A percentile compares a stretch with the other conserved stretches of the same genome.
Evolutionary conservation across 2,888 invertebrate species (phyloP).

Genomic region (Agonopterix alstromeriana): DNA sequence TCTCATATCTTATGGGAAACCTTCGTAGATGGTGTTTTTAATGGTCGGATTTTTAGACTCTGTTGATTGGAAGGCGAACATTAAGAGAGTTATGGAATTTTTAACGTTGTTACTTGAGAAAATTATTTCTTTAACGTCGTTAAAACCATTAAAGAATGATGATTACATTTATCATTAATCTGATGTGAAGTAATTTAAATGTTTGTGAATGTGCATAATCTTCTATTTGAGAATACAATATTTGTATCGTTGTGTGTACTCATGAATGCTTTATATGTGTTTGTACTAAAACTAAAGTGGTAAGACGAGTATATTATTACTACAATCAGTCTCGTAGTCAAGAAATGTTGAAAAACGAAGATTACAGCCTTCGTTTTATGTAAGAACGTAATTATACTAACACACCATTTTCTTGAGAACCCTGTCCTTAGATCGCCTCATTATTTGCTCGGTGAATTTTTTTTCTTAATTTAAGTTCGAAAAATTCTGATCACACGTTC

Average conservation of each 20-base stretch:
- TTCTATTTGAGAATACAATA: background rate
- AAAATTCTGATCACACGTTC: slow-evolving; percentile 46
- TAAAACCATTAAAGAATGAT: too few relatives aligned
- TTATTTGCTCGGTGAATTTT: slow-evolving; percentile 25
- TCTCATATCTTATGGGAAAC: slow-evolving; percentile 27
- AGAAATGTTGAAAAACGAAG: background rate
- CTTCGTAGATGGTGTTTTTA: slow-evolving; percentile 20
- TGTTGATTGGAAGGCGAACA: slow-evolving; percentile 26
- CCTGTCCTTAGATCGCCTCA: slow-evolving; percentile 15
- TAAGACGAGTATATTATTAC: background rate
- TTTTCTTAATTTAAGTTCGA: slow-evolving; percentile 25
- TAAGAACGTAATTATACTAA: slow-evolving; percentile 15
- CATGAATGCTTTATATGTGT: too few relatives aligned
- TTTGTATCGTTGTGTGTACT: too few relatives aligned
- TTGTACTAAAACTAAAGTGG: background rate
- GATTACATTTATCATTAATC: too few relatives aligned
- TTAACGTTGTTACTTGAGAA: slow-evolving; percentile 11
- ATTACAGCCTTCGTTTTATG: background rate
- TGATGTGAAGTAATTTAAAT: background rate
- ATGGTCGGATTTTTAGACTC: slow-evolving; percentile 16
- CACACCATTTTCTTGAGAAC: slow-evolving; percentile 11
- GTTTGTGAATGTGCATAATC: background rate
- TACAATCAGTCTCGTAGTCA: slow-evolving; percentile 4
- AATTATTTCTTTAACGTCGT: slow-evolving; percentile 1
- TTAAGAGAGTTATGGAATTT: slow-evolving; percentile 13